These are phyloP conservation scores for Ceramica pisi DNA, from an alignment of 2,888 invertebrate genomes.

Conservation along the genomic window DNA sequence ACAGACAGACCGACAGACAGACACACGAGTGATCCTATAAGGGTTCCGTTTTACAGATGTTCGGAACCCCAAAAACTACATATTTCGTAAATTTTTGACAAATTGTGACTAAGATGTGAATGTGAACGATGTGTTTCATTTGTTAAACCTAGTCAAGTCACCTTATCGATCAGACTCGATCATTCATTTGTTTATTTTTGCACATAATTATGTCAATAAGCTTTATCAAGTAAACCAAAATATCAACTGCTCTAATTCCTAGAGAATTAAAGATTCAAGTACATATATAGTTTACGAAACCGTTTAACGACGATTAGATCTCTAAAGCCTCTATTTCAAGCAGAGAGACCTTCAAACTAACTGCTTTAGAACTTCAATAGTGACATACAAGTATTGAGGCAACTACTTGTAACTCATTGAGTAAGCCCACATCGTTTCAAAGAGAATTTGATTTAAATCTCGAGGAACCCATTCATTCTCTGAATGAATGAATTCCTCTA, in stretches of 20 bases:
- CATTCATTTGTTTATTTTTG: background rate
- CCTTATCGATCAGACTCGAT: background rate
- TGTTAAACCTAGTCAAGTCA: no score
- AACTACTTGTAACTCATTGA: slow-evolving; percentile 3
- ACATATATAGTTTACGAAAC: slow-evolving; percentile 23
- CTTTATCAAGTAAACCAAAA: background rate
- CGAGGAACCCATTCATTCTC: slow-evolving; percentile 11
- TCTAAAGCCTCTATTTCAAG: slow-evolving; percentile 22
- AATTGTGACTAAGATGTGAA: no score
- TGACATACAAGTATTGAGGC: slow-evolving; percentile 22
- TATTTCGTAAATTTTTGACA: no score
- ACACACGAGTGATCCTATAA: no score
- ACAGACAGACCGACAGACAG: no score
- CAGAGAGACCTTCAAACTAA: slow-evolving; percentile 8
- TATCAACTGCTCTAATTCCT: background rate
- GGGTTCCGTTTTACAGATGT: no score
- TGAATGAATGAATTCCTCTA: background rate
- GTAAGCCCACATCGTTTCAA: slow-evolving; percentile 13
- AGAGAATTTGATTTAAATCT: slow-evolving; percentile 33
- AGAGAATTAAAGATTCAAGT: slow-evolving; percentile 2
- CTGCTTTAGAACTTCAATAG: slow-evolving; percentile 28
- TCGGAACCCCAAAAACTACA: no score
- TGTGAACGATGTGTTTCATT: no score
- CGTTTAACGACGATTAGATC: slow-evolving; percentile 14
- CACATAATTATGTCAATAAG: background rate